Percentiles rank a stretch among this genome's conserved stretches.
Conservation (phyloP, 2,888 invertebrate genomes). For the Melangyna quadrimaculata region DNA sequence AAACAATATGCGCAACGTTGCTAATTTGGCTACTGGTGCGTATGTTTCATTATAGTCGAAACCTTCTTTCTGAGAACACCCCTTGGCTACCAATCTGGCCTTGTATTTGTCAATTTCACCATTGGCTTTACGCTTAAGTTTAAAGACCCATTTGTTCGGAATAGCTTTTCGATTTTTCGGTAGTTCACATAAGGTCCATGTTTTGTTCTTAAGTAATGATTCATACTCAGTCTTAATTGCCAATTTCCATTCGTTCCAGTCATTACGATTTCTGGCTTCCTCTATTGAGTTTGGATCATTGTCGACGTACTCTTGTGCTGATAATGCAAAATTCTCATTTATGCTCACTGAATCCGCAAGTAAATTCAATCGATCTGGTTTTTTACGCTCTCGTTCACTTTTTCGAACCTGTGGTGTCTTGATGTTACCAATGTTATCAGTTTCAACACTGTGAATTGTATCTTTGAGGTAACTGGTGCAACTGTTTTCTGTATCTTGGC, state of each 20-base stretch:
- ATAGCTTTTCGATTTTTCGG: constrained; percentile 22
- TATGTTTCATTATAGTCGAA: constrained; percentile 40
- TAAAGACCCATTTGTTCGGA: constrained; percentile 33
- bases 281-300: constrained; percentile 35
- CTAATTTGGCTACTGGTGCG: constrained; percentile 48
- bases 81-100: constrained; percentile 36
- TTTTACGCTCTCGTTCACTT: too few species aligned
- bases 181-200: constrained; percentile 60
- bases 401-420: too few species aligned
- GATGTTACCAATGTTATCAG: too few species aligned
- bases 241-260: too few species aligned
- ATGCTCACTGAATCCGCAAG: background rate
- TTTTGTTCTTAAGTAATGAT: too few species aligned
- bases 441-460: too few species aligned
- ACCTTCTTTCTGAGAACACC: constrained; percentile 31
- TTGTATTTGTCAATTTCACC: constrained; percentile 40
- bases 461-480: too few species aligned
- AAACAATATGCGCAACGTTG: too few species aligned
- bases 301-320: constrained; percentile 27
- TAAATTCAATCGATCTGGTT: too few species aligned
- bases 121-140: constrained; percentile 24
- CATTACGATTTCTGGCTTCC: too few species aligned
- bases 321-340: constrained; percentile 18
- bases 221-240: too few species aligned
- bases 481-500: too few species aligned